Conservation (phyloP, 2,888 invertebrate species). For the Euproctis similis region DNA sequence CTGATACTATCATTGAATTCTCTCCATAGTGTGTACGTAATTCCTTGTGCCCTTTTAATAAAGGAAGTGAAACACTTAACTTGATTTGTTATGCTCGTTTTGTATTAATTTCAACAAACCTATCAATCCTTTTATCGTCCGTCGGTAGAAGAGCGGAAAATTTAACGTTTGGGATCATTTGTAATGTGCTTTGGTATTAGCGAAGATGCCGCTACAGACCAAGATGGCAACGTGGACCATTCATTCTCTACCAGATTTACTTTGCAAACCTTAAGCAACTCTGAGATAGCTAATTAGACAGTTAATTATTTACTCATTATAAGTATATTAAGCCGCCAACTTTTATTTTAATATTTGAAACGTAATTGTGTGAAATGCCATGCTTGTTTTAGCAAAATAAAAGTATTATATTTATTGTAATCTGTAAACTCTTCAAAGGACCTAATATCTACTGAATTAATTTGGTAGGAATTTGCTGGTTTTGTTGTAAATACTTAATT, state of each 20-base stretch:
- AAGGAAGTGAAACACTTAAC: slow-evolving; percentile 5
- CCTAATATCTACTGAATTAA: too few relatives aligned
- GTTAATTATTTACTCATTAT: slow-evolving; percentile 56
- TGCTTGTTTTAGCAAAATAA: too few relatives aligned
- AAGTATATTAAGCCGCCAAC: slow-evolving; percentile 39
- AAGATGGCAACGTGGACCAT: slow-evolving; percentile 57
- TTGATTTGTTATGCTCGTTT: slow-evolving; percentile 19
- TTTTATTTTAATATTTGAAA: neutral
- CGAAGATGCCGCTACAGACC: slow-evolving; percentile 37
- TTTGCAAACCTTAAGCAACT: slow-evolving; percentile 34
- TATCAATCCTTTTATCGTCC: slow-evolving; percentile 46
- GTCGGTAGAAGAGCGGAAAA: slow-evolving; percentile 24
- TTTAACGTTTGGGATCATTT: too few relatives aligned
- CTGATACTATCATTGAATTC: slow-evolving; percentile 3
- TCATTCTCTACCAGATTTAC: slow-evolving; percentile 58
- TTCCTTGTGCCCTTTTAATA: neutral
- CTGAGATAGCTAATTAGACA: slow-evolving; percentile 50
- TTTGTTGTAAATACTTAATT: too few relatives aligned
- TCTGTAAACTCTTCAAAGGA: too few relatives aligned
- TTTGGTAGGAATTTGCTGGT: too few relatives aligned
- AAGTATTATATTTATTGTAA: too few relatives aligned
- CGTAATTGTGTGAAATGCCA: too few relatives aligned
- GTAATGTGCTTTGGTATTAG: slow-evolving; percentile 65
- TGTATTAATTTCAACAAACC: slow-evolving; percentile 33
- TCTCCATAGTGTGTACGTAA: neutral